These are phyloP conservation scores for Clarias batrachus DNA, from an alignment of 2,113 vertebrate genomes.

Conservation along the genomic window DNA sequence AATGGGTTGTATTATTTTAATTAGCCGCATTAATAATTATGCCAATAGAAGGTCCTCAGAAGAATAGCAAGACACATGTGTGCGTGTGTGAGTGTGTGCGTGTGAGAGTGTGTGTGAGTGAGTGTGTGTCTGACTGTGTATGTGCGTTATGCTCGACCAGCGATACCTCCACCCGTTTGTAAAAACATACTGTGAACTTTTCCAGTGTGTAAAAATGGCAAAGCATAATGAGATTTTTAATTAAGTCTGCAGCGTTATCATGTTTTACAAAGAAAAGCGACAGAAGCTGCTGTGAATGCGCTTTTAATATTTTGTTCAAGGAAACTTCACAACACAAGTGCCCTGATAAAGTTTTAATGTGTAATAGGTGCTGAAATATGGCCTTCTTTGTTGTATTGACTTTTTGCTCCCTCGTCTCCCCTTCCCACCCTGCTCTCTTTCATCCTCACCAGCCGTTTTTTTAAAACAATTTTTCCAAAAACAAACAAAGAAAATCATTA, in stretches of 20 bases:
- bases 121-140: constrained; percentile 5
- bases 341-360: constrained; percentile 70
- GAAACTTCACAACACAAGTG: constrained; percentile 63
- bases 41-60: neutral
- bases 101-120: constrained; percentile 16
- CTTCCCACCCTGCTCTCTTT: neutral
- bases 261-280: constrained; percentile 61
- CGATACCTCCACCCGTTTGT: constrained; percentile 40
- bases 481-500: constrained; percentile 56
- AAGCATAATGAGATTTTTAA: constrained; percentile 74
- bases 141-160: constrained; percentile 2
- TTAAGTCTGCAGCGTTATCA: constrained; percentile 68
- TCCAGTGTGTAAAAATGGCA: constrained; percentile 56
- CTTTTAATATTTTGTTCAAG: constrained; percentile 74
- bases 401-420: constrained; percentile 4
- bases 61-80: neutral
- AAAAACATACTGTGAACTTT: constrained; percentile 60
- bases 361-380: constrained; percentile 54
- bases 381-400: constrained; percentile 50
- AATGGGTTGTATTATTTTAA: no score
- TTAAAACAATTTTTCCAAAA: constrained; percentile 8
- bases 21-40: neutral
- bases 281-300: constrained; percentile 59
- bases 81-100: constrained; percentile 8
- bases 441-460: neutral